Conservation (phyloP, 2,113 vertebrate genomes). For the Corydoras maculifer region DNA sequence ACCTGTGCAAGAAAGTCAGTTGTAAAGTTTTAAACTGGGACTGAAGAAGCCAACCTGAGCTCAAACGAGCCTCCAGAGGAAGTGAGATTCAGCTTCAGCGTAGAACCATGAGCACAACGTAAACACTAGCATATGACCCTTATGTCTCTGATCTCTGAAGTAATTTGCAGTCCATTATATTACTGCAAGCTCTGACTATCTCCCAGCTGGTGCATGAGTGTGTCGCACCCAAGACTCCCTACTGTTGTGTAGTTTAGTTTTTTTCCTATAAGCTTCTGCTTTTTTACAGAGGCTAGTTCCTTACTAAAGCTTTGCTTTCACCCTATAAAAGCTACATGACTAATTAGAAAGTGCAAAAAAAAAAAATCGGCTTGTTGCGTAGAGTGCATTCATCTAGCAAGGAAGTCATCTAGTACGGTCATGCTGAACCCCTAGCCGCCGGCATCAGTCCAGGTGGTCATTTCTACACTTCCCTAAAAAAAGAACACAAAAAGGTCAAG, state of each 20-base stretch:
- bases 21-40: not conserved
- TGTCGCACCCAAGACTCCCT: not conserved
- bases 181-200: not conserved
- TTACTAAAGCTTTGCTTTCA: slow-evolving; percentile 1
- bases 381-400: no score
- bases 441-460: no score
- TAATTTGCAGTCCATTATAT: not conserved
- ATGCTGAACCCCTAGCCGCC: no score
- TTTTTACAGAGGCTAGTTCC: not conserved
- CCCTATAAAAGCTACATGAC: slow-evolving; percentile 52
- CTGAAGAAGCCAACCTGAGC: not conserved
- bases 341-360: slow-evolving; percentile 66
- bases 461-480: no score
- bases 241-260: not conserved
- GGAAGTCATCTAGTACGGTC: no score
- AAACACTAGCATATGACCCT: not conserved
- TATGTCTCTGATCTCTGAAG: not conserved
- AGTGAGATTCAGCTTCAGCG: slow-evolving; percentile 38
- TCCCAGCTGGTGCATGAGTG: not conserved
- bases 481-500: slow-evolving; percentile 2
- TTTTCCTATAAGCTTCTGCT: not conserved
- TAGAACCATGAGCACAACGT: not conserved
- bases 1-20: not conserved
- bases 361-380: not conserved
- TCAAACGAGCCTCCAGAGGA: slow-evolving; percentile 31